phyloP scores from a whole-genome alignment of 2,888 invertebrate genomes.

The Drosophila pullipes region DNA sequence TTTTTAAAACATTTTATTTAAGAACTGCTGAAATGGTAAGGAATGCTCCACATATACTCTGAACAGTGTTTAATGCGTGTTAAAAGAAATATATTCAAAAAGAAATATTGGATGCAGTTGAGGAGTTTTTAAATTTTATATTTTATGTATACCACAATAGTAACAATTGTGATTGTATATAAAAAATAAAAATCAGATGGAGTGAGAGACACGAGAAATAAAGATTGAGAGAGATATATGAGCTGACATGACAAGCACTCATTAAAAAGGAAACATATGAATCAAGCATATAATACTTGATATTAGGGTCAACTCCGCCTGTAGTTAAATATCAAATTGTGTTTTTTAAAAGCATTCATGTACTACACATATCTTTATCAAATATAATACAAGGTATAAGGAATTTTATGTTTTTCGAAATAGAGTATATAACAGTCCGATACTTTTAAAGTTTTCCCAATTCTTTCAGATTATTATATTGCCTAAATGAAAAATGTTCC shows the following conservation, averaged over 20 bases:
- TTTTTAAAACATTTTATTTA: not conserved
- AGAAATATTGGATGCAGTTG: not conserved
- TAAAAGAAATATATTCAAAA: not conserved
- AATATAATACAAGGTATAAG: rapidly evolving
- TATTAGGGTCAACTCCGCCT: not conserved
- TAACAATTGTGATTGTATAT: not conserved
- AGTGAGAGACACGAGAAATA: not conserved
- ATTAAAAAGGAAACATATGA: not conserved
- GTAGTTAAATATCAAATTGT: not conserved
- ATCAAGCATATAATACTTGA: not conserved
- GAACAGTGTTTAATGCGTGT: constrained; percentile 21
- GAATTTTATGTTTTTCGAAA: not conserved
- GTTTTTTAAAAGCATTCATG: not conserved
- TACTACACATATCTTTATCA: not conserved
- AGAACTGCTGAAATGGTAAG: constrained; percentile 2
- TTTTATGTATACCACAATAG: not conserved
- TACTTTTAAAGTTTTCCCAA: not conserved
- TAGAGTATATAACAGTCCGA: not conserved
- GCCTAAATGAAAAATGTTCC: not conserved
- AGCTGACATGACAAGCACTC: not conserved
- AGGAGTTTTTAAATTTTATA: not conserved
- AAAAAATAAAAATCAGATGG: not conserved
- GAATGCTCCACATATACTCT: constrained; percentile 34
- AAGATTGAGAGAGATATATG: not conserved
- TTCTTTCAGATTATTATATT: not conserved